These are phyloP conservation scores for Coregonus clupeaformis DNA, from an alignment of 2,113 vertebrate species.

Conservation along the genomic window DNA sequence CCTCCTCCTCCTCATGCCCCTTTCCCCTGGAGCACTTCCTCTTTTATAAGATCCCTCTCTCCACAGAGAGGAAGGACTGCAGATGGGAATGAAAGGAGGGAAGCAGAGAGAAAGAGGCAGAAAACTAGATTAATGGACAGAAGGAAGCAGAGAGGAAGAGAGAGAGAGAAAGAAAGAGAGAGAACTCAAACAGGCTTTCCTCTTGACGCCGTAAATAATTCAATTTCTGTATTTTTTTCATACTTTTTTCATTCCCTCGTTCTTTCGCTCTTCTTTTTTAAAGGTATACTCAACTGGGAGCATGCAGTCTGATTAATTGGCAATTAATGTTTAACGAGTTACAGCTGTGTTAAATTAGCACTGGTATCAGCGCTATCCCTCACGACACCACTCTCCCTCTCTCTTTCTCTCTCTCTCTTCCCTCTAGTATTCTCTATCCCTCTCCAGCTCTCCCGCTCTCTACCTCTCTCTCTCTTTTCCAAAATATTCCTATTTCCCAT, in stretches of 20 bases:
- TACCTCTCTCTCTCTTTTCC: slow-evolving; percentile 8
- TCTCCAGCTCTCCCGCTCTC: neutral
- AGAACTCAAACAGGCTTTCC: slow-evolving; percentile 36
- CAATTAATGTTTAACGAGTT: slow-evolving; percentile 77
- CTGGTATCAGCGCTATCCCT: slow-evolving; percentile 48
- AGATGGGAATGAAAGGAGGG: slow-evolving; percentile 41
- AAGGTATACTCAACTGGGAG: slow-evolving; percentile 52
- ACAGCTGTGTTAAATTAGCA: slow-evolving; percentile 79
- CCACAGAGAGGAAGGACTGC: slow-evolving; percentile 29
- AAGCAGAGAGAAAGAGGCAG: slow-evolving; percentile 50
- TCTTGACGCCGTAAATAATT: slow-evolving; percentile 54
- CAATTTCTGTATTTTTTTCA: slow-evolving; percentile 18
- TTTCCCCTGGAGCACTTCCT: slow-evolving; percentile 39
- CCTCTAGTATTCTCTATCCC: neutral
- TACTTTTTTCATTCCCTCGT: neutral
- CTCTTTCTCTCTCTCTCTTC: neutral
- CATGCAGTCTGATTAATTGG: slow-evolving; percentile 70
- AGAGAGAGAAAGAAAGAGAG: slow-evolving; percentile 12
- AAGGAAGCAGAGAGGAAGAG: neutral
- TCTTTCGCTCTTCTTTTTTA: slow-evolving; percentile 16
- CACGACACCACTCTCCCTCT: neutral
- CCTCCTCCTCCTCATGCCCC: slow-evolving; percentile 1
- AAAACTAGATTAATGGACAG: slow-evolving; percentile 57
- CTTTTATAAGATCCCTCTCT: slow-evolving; percentile 42
- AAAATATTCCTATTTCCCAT: neutral